phyloP scores from a whole-genome alignment of 2,113 vertebrate genomes.

The Origma solitaria region DNA sequence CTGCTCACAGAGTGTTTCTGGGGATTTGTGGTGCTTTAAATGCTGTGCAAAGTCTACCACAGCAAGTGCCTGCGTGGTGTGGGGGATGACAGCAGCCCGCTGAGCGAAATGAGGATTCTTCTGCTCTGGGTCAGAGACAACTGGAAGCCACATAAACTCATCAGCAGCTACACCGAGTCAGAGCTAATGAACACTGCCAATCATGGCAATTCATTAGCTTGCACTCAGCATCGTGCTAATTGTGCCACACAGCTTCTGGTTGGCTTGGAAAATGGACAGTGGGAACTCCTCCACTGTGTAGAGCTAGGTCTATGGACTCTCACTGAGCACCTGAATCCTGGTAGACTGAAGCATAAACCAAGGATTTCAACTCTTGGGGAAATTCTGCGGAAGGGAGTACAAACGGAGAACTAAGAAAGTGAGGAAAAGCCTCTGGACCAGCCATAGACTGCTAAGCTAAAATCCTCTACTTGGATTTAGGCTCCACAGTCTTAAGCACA shows the following conservation, averaged over 20 bases:
- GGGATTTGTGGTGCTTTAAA: background rate
- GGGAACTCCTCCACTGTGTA: background rate
- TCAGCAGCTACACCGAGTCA: background rate
- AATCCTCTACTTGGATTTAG: background rate
- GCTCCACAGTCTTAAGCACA: background rate
- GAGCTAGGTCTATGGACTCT: background rate
- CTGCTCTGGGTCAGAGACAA: background rate
- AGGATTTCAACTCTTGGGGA: background rate
- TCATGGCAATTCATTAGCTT: background rate
- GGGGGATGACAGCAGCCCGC: background rate
- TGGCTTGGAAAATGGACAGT: background rate
- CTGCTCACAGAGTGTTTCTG: background rate
- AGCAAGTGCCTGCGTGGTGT: background rate
- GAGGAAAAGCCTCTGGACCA: background rate
- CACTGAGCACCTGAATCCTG: background rate
- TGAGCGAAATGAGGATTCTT: background rate
- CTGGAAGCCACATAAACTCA: background rate
- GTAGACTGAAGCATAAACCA: background rate
- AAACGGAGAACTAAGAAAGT: background rate
- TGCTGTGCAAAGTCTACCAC: background rate
- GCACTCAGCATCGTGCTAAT: background rate
- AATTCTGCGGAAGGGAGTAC: background rate
- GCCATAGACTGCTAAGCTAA: background rate
- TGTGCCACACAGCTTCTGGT: background rate
- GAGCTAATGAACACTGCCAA: background rate